Base-by-base conservation (phyloP, 1,140 invertebrate genomes). In the Eubasilissa regina region DNA sequence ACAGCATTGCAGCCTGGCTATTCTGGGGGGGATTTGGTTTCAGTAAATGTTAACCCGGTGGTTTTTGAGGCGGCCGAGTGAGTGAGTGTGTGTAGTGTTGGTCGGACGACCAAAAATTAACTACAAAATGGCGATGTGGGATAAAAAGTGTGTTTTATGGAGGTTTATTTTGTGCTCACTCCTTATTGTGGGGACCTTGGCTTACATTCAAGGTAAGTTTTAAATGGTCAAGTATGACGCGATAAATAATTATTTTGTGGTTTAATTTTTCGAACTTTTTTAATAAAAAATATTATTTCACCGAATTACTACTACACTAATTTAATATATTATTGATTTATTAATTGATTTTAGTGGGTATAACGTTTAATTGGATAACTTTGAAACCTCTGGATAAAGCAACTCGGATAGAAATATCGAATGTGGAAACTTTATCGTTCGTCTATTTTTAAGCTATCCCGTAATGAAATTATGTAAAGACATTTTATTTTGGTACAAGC, bases 131-230 rank as follows among this genome's bases (percentile, higher is more conserved):
- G 81, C 81, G 74, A 51, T 88, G 88, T 88, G 88, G 88, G 89
- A 87, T 86, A 85, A 87, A 83, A 87, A 86, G 85, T 86, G 86
- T 84, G 86, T 84, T 85, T 84, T 88, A 85, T 89, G 88, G 88
- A 88, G 88, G 87, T 87, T 86, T 87, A 85, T 85, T 84, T 86
- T 89, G 86, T 89, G 87, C 86, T 84, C 86, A 81, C 84, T 88
- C 85, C 85, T 88, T 80, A 85, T 86, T 79, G 85, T 85, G 83
- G 85, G 87, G 82, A 84, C 87, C 84, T 84, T 88, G 80, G 86
- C 87, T 82, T 83, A 84, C 75, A 86, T 86, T 83, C 84, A 86
- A 87, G 88, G 88, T 89, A 85, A 86, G 85, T 85, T 21, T 3
- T 19, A 64, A 21, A 51, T 11, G 1, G 21, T 44, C 44, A 66